These are phyloP conservation scores for Oegoconia quadripuncta DNA, from an alignment of 2,888 invertebrate genomes.

Conservation along the genomic window DNA sequence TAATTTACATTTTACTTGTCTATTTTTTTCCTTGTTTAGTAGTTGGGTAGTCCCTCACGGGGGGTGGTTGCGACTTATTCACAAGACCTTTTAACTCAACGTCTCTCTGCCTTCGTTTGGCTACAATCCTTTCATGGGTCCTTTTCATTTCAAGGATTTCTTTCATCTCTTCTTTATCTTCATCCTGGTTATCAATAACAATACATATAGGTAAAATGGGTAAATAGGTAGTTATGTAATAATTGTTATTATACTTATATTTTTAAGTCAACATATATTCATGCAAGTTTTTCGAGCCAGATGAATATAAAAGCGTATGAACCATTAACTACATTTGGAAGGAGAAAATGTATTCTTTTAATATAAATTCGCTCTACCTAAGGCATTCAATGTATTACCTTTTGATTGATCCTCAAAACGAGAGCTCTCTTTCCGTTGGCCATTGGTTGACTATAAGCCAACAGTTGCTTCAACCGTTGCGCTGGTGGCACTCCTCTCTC, in stretches of 20 bases:
- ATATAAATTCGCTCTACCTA: no score
- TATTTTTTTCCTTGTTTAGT: constrained; percentile 35
- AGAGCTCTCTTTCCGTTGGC: constrained; percentile 91
- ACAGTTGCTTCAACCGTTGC: constrained; percentile 90
- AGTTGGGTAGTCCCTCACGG: constrained; percentile 50
- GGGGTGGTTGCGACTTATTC: constrained; percentile 31
- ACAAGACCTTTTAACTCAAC: constrained; percentile 42
- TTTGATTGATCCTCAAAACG: constrained; percentile 92
- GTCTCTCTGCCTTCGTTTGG: constrained; percentile 79
- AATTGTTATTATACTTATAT: no score
- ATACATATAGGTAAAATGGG: no score
- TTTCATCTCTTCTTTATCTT: constrained; percentile 96
- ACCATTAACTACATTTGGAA: no score
- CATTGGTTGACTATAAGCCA: constrained; percentile 97
- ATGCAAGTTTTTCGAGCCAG: no score
- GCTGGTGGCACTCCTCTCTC: constrained; percentile 97
- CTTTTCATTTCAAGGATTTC: constrained; percentile 94
- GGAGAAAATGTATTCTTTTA: no score
- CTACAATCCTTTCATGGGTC: constrained; percentile 88
- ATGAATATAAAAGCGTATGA: no score
- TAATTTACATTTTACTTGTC: not conserved
- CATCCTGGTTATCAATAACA: no score
- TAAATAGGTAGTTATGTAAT: no score
- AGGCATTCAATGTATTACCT: no score
- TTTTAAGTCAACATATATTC: no score